Conservation (phyloP, 2,797 vertebrate genomes). For the Channa striata region DNA sequence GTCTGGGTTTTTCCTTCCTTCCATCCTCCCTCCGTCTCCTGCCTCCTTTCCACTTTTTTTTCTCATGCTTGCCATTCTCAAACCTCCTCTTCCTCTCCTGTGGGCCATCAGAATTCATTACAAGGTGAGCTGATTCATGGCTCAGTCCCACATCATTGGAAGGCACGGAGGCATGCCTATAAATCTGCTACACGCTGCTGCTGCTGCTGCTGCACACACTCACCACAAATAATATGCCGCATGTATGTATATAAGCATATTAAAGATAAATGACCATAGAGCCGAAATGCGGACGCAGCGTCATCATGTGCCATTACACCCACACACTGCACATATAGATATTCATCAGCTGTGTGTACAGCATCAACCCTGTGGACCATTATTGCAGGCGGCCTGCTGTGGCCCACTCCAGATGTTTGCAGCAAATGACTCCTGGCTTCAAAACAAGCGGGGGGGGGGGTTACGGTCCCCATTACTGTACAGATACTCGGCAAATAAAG, state of each 20-base stretch:
- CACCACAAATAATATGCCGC: background rate
- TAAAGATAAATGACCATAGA: constrained; percentile 48
- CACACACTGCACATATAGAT: constrained; percentile 19
- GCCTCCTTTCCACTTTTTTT: background rate
- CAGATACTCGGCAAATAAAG: constrained; percentile 34
- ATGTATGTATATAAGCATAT: constrained; percentile 39
- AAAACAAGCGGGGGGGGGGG: constrained; percentile 31
- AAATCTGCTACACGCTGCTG: constrained; percentile 59
- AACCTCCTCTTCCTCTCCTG: constrained; percentile 51
- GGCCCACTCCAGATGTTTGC: constrained; percentile 25
- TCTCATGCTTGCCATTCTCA: too few relatives aligned
- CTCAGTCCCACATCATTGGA: constrained; percentile 70
- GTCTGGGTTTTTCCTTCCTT: background rate
- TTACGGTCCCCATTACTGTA: constrained; percentile 34
- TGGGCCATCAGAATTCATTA: constrained; percentile 80
- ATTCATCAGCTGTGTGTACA: constrained; percentile 23
- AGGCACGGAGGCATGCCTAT: constrained; percentile 59
- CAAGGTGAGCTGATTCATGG: constrained; percentile 78
- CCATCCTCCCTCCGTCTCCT: background rate
- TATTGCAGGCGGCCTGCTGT: constrained; percentile 53
- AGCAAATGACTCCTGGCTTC: constrained; percentile 39
- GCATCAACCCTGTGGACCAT: constrained; percentile 24
- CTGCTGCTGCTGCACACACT: background rate
- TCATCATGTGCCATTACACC: constrained; percentile 29
- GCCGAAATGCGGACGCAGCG: constrained; percentile 11